Evolutionary conservation across 2,113 vertebrate species (phyloP), one percentile per base, ranked within the genome.

Genomic region (Dinomys branickii): DNA sequence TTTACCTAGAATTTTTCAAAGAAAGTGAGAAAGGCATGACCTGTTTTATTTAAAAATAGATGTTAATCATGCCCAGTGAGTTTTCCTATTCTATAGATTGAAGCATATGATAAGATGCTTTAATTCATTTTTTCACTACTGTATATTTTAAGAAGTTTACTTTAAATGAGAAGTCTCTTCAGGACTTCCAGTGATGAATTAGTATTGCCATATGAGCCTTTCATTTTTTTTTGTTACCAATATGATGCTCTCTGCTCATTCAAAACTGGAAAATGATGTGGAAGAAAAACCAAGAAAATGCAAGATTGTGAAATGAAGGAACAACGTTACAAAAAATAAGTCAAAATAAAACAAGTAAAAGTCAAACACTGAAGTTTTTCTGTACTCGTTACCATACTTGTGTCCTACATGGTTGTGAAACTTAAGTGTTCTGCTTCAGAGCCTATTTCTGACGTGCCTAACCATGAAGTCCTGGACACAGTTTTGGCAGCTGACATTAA

Each of bases 221-320:
- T 73, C 44, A 47, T 89, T 98, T 8, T 54, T 96, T 63, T 75
- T n/a, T n/a, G n/a, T n/a, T 56, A 69, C 24, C 52, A 75, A 63
- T 44, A 6, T 24, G 10, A 56, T 83, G 8, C 38, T 82, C 58
- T 92, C 78, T 65, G 9, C 71, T 84, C 80, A 67, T 88, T 83
- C 44, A 90, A 94, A 80, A 91, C 4, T 33, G 7, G 17, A 77
- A 94, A 77, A 78, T 59, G 1, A 73, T 73, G n/a, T 69, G 63
- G 69, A 84, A 61, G 83, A 85, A 44, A 88, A 87, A 35, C 47
- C 11, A 85, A 71, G 33, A 11, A 71, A 93, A 93, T 78, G 20
- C 6, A 90, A 58, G 8, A 58, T 78, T 75, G 8, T 94, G 54
- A 84, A 95, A 12, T 52, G 19, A 81, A 80, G 5, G 5, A 26